A percentile compares a stretch with the other conserved stretches of the same genome.
phyloP scores from a whole-genome alignment of 1,140 invertebrate genomes.

The Pygmarrhopalites habei region DNA sequence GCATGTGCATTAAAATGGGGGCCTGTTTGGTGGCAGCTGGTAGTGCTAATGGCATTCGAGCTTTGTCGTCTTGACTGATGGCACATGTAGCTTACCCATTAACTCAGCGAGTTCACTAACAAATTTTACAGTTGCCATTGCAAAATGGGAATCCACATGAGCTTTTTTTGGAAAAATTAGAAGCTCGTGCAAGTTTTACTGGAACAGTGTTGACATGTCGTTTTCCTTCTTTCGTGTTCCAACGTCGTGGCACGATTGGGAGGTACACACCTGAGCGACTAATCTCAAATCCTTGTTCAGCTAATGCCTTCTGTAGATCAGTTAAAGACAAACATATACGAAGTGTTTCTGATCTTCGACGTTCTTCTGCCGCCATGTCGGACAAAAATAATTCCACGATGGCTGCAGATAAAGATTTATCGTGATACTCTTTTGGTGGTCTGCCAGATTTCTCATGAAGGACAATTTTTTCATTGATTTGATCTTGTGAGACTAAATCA shows the following conservation, averaged over 20 bases:
- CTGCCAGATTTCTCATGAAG: conserved; percentile 18
- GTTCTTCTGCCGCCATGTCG: conserved; percentile 31
- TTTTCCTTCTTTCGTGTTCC: conserved; percentile 37
- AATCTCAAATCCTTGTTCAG: conserved; percentile 15
- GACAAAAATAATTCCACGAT: conserved; percentile 32
- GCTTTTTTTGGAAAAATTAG: conserved; percentile 35
- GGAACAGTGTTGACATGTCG: conserved; percentile 40
- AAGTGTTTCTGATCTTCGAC: conserved; percentile 17
- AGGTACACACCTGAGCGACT: conserved; percentile 26
- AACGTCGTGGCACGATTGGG: conserved; percentile 38
- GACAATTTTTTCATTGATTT: too few species aligned
- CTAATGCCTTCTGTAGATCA: conserved; percentile 24
- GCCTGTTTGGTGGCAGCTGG: conserved; percentile 45
- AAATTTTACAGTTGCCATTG: conserved; percentile 33
- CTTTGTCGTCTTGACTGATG: not conserved
- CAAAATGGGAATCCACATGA: conserved; percentile 40
- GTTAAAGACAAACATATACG: conserved; percentile 26
- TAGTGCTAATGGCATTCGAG: conserved; percentile 44
- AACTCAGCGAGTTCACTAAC: not conserved
- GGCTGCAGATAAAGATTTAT: conserved; percentile 33
- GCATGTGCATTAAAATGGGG: conserved; percentile 44
- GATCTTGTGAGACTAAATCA: too few species aligned
- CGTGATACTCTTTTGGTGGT: conserved; percentile 33
- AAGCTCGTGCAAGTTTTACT: conserved; percentile 37
- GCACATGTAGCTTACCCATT: too few species aligned